These are phyloP conservation scores for Crocallis elinguaria DNA, from an alignment of 2,888 invertebrate genomes.

Conservation along the genomic window DNA sequence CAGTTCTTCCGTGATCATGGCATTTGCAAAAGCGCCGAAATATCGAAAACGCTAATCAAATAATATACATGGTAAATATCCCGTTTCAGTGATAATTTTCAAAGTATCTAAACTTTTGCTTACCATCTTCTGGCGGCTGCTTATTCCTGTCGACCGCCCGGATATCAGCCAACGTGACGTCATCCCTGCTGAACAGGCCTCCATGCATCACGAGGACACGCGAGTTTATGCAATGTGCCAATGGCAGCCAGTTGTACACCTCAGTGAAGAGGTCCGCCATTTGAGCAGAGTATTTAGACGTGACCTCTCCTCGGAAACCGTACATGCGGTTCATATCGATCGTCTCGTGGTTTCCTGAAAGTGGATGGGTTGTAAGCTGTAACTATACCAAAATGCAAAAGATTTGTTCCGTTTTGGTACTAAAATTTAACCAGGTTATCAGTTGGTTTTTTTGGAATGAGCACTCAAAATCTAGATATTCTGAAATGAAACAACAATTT, in stretches of 20 bases:
- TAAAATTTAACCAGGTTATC: too few relatives aligned
- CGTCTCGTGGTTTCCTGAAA: conserved; percentile 98
- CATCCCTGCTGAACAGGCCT: conserved; percentile 97
- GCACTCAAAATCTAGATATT: too few relatives aligned
- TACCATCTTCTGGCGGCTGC: conserved; percentile 98
- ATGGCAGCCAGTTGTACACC: conserved; percentile 98
- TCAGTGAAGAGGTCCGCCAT: conserved; percentile 99
- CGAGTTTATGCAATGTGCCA: conserved; percentile 97
- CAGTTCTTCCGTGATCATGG: too few relatives aligned
- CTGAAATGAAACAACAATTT: too few relatives aligned
- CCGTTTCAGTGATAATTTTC: too few relatives aligned
- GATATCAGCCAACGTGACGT: conserved; percentile 97
- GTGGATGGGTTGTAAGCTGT: background rate
- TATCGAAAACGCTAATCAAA: too few relatives aligned
- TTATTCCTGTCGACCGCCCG: conserved; percentile 94
- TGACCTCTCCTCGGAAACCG: conserved; percentile 99
- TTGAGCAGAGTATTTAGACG: conserved; percentile 96
- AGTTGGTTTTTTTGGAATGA: too few relatives aligned
- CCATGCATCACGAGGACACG: conserved; percentile 97
- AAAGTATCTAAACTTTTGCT: conserved; percentile 28
- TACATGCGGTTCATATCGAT: conserved; percentile 99
- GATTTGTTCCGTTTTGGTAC: too few relatives aligned
- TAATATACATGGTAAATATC: too few relatives aligned
- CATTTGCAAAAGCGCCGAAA: too few relatives aligned
- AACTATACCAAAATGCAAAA: too few relatives aligned